These are phyloP conservation scores for Tokudaia tokunoshimensis DNA, from an alignment of 2,797 vertebrate species.

Conservation along the genomic window DNA sequence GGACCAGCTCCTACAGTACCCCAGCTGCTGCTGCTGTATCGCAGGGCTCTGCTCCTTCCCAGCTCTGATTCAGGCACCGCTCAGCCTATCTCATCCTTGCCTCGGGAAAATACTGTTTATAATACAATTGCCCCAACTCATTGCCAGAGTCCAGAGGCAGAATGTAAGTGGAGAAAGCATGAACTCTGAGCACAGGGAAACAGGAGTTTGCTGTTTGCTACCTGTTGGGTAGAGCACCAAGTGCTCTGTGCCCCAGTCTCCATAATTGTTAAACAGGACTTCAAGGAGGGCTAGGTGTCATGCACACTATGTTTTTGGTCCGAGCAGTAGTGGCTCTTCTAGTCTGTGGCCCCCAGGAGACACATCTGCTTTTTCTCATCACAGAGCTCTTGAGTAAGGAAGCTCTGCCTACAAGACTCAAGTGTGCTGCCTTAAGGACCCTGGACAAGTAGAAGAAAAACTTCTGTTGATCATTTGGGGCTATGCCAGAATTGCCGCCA, in stretches of 20 bases:
- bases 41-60: background rate
- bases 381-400: background rate
- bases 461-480: background rate
- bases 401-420: background rate
- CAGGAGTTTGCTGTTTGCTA: background rate
- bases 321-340: background rate
- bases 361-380: conserved; percentile 21
- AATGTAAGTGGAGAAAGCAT: background rate
- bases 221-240: background rate
- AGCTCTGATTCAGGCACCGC: background rate
- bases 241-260: background rate
- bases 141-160: conserved; percentile 34
- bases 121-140: background rate
- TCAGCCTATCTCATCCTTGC: conserved; percentile 69
- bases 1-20: background rate
- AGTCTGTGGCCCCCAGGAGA: background rate
- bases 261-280: background rate
- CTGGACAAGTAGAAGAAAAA: conserved; percentile 27
- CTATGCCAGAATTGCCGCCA: background rate
- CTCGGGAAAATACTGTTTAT: background rate
- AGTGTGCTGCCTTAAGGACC: background rate
- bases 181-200: background rate
- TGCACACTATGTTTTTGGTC: background rate
- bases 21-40: background rate
- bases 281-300: background rate